phyloP scores from a whole-genome alignment of 2,113 vertebrate genomes.

The Bettongia penicillata region DNA sequence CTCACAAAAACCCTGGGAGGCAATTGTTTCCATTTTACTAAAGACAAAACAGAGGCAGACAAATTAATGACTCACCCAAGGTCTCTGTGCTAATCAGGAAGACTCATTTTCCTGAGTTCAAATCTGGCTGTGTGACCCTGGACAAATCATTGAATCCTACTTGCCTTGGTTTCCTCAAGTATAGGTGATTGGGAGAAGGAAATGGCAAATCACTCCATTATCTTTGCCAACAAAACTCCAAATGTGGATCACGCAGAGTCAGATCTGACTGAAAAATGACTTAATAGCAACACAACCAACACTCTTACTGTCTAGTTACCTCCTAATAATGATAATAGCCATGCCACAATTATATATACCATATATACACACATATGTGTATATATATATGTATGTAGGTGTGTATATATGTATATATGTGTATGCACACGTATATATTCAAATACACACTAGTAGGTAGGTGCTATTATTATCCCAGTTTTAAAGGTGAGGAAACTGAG shows the following conservation, averaged over 20 bases:
- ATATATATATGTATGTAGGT: no score
- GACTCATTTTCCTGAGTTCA: no score
- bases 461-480: not conserved
- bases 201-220: not conserved
- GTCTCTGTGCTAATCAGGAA: not conserved
- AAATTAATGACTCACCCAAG: not conserved
- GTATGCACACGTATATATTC: not conserved
- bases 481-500: not conserved
- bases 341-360: no score
- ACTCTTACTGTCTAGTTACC: not conserved
- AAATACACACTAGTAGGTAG: no score
- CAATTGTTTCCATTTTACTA: not conserved
- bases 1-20: not conserved
- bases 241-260: not conserved
- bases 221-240: no score
- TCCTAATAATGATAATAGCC: not conserved
- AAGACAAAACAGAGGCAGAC: not conserved
- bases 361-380: no score
- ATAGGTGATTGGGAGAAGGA: not conserved
- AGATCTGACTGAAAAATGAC: not conserved
- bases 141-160: not conserved
- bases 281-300: not conserved
- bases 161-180: not conserved
- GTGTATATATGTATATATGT: no score
- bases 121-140: not conserved